Conservation (phyloP, 2,888 invertebrate genomes). For the Bellardia bayeri region DNA sequence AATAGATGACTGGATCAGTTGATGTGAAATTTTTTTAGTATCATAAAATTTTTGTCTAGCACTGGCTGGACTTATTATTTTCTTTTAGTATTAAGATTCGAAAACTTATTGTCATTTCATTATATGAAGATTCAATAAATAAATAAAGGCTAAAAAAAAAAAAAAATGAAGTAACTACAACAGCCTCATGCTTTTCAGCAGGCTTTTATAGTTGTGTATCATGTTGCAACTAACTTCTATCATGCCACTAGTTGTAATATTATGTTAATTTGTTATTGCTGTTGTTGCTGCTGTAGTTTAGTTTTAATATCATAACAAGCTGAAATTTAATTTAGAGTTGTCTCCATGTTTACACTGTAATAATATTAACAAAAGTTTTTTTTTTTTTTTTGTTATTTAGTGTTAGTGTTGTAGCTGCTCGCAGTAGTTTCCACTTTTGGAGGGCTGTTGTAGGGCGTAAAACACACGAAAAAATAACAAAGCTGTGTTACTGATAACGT, state of each 20-base stretch:
- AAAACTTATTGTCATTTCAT: no score
- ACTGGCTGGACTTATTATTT: no score
- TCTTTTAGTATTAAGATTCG: no score
- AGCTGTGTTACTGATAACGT: background rate
- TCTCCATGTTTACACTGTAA: conserved; percentile 42
- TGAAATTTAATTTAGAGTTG: conserved; percentile 66
- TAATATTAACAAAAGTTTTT: conserved; percentile 16
- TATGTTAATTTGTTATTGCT: conserved; percentile 36
- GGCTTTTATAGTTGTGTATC: conserved; percentile 16
- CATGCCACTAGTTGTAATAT: conserved; percentile 6
- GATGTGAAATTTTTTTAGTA: no score
- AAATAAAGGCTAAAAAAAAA: no score
- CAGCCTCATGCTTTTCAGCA: background rate
- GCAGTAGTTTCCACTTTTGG: background rate
- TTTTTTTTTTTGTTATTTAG: background rate
- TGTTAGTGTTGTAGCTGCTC: background rate
- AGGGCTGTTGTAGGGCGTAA: background rate
- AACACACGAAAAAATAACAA: background rate
- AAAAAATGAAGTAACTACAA: no score
- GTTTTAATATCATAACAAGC: conserved; percentile 53
- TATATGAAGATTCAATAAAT: no score
- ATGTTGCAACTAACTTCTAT: conserved; percentile 7
- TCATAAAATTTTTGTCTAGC: no score
- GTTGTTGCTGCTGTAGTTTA: conserved; percentile 11
- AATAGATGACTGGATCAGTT: no score